Conservation (phyloP, 2,113 vertebrate species). For the Syrmaticus mikado region DNA sequence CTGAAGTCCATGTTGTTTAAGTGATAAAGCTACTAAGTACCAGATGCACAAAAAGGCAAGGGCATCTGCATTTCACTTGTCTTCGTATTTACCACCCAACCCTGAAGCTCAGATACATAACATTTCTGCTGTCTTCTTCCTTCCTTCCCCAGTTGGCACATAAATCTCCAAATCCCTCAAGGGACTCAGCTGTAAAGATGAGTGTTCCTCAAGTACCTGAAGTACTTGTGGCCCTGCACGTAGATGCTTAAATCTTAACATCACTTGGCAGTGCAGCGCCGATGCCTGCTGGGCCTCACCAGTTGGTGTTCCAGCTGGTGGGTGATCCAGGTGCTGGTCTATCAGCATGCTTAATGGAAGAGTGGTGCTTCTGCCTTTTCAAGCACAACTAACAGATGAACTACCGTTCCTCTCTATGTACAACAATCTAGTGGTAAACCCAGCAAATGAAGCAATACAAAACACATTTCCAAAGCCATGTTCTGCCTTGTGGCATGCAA, state of each 20-base stretch:
- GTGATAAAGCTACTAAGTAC: not conserved
- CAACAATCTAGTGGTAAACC: not conserved
- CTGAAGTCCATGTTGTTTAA: constrained; percentile 27
- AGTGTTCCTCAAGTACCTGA: not conserved
- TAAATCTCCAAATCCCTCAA: not conserved
- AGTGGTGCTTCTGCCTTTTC: not conserved
- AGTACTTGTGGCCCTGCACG: not conserved
- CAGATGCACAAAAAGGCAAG: constrained; percentile 4
- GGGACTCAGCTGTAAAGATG: not conserved
- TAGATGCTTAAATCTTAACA: not conserved
- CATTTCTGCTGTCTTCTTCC: not conserved
- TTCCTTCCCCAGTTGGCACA: not conserved
- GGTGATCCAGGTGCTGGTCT: not conserved
- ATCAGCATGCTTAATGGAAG: not conserved
- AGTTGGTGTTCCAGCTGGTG: not conserved
- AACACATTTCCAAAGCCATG: not conserved
- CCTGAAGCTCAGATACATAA: not conserved
- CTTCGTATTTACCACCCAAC: not conserved
- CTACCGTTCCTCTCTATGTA: not conserved
- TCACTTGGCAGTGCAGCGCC: rapidly evolving
- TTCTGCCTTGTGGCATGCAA: not conserved
- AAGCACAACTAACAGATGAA: not conserved
- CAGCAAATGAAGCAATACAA: not conserved
- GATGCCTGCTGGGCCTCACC: not conserved
- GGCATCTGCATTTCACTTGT: constrained; percentile 6